A percentile compares a stretch with the other conserved stretches of the same genome.
phyloP scores from a whole-genome alignment of 2,797 vertebrate genomes.

The Xiphorhynchus erythropygius region DNA sequence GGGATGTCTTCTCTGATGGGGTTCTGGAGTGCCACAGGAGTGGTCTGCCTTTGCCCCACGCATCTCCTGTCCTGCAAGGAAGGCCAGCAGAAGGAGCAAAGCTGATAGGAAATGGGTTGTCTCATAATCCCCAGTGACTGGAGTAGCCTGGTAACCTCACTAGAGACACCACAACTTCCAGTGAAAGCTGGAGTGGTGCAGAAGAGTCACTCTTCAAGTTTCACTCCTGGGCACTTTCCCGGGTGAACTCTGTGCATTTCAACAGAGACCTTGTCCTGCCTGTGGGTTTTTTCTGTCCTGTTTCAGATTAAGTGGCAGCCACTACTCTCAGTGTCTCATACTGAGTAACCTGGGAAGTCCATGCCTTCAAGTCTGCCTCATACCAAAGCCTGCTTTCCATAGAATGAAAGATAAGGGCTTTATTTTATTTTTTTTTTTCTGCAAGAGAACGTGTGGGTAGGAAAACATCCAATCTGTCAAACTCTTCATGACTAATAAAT shows the following conservation, averaged over 20 bases:
- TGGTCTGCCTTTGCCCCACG: neutral
- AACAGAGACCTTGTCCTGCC: neutral
- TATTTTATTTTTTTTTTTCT: slow-evolving; percentile 17
- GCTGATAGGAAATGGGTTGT: neutral
- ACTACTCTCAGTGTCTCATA: neutral
- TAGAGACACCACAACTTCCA: neutral
- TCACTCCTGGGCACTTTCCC: neutral
- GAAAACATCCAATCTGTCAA: slow-evolving; percentile 74
- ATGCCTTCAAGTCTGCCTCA: slow-evolving; percentile 14
- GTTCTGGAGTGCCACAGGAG: neutral
- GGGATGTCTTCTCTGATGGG: neutral
- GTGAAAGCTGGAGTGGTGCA: neutral
- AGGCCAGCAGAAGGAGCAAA: neutral
- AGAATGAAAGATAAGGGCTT: neutral
- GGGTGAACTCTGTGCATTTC: neutral
- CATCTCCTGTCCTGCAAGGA: neutral
- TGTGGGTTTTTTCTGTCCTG: neutral
- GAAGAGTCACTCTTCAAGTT: neutral
- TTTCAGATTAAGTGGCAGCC: neutral
- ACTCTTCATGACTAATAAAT: slow-evolving; percentile 77
- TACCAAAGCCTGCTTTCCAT: slow-evolving; percentile 19
- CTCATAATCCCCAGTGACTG: neutral
- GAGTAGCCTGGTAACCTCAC: neutral
- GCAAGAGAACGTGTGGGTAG: slow-evolving; percentile 71
- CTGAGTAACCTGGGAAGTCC: neutral